Percentiles rank a stretch among this genome's conserved stretches.
Evolutionary conservation across 2,888 invertebrate species (phyloP).

Genomic region (Stenotaenia linearis): DNA sequence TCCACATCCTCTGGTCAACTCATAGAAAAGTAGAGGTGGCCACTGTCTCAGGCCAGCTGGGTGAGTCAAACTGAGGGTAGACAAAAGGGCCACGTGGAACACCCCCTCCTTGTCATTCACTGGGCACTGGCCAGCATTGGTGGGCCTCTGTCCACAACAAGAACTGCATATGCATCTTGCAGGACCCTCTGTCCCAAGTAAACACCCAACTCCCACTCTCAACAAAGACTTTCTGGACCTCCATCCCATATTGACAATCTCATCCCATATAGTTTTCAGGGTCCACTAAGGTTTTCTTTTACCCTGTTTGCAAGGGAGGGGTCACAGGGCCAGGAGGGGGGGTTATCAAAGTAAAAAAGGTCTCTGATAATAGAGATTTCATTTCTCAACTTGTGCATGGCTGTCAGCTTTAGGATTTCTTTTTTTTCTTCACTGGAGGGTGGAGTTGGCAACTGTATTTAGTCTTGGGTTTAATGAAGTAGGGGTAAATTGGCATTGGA

Average conservation of each 20-base stretch:
- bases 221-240: background rate
- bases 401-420: background rate
- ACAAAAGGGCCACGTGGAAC: conserved; percentile 10
- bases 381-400: conserved; percentile 27
- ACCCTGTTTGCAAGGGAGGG: background rate
- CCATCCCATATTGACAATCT: background rate
- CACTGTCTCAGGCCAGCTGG: conserved; percentile 26
- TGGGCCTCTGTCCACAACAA: conserved; percentile 29
- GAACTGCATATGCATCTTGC: conserved; percentile 32
- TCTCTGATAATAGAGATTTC: conserved; percentile 24
- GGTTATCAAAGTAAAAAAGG: background rate
- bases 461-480: background rate
- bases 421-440: background rate
- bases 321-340: background rate
- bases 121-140: background rate
- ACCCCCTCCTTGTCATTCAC: conserved; percentile 29
- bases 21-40: conserved; percentile 4
- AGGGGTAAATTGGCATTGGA: background rate
- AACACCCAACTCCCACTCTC: conserved; percentile 10
- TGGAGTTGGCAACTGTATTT: background rate
- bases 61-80: conserved; percentile 19
- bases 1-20: background rate
- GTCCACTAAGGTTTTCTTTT: conserved; percentile 13
- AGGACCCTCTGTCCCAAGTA: background rate
- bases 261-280: background rate